Evolutionary conservation across 2,888 invertebrate species (phyloP).

Genomic region (Drosophila multiciliata): DNA sequence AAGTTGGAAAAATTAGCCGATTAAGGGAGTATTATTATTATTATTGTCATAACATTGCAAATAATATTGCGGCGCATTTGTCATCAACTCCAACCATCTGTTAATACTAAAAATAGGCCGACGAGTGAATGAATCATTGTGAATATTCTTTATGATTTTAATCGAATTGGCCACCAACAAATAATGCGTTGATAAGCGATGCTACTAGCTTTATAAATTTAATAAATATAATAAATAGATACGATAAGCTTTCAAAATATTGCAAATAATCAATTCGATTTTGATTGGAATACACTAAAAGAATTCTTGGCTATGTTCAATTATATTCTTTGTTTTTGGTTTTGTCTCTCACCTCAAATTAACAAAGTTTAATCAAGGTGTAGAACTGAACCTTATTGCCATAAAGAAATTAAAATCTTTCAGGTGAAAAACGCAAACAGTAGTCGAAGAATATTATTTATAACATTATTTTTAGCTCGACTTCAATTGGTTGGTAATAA

Average conservation of each 20-base stretch:
- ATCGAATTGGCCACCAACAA: constrained; percentile 46
- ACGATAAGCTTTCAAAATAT: constrained; percentile 17
- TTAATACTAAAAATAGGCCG: constrained; percentile 8
- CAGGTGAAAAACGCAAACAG: constrained; percentile 33
- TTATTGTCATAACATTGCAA: constrained; percentile 25
- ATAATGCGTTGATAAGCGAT: constrained; percentile 66
- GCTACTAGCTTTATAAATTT: constrained; percentile 57
- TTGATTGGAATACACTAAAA: constrained; percentile 30
- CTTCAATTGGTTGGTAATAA: constrained; percentile 29
- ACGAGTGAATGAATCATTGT: constrained; percentile 49
- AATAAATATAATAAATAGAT: constrained; percentile 47
- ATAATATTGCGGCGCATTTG: constrained; percentile 16
- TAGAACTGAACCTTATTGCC: not conserved
- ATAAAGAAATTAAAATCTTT: constrained; percentile 20
- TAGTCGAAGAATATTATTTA: constrained; percentile 39
- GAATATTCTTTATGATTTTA: constrained; percentile 48
- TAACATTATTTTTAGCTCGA: constrained; percentile 57
- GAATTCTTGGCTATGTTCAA: constrained; percentile 3
- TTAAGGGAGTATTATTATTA: constrained; percentile 13
- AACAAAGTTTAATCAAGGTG: constrained; percentile 16
- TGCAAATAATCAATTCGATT: constrained; percentile 36
- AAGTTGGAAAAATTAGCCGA: not conserved
- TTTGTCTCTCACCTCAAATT: too few relatives aligned
- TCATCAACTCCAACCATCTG: constrained; percentile 1
- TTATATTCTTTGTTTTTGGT: not conserved